Percentiles rank a stretch among this genome's conserved stretches.
phyloP scores from a whole-genome alignment of 2,113 vertebrate species.

The Craseonycteris thonglongyai region DNA sequence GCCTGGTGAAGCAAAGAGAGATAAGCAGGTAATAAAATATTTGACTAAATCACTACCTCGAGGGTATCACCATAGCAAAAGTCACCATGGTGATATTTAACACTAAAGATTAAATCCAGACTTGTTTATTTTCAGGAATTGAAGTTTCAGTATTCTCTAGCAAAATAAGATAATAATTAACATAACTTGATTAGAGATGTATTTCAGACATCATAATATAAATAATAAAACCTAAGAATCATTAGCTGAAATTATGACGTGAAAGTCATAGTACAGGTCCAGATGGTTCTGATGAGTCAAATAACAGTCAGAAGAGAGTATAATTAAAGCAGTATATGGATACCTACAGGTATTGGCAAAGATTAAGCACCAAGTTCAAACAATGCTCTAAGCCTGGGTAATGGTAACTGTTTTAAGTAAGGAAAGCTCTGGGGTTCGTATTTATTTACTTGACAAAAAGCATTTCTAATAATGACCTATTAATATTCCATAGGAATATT shows the following conservation, averaged over 20 bases:
- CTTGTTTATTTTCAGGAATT: background rate
- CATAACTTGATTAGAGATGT: background rate
- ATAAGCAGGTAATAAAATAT: constrained; percentile 50
- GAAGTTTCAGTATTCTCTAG: background rate
- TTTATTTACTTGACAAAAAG: background rate
- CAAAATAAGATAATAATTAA: background rate
- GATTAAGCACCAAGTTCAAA: background rate
- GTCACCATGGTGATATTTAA: background rate
- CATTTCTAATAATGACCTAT: background rate
- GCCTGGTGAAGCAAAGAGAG: constrained; percentile 39
- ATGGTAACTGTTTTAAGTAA: background rate
- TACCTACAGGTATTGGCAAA: background rate
- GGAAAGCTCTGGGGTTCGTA: background rate
- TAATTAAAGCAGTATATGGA: background rate
- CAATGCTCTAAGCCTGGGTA: background rate
- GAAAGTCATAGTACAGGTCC: background rate
- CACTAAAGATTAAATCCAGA: background rate
- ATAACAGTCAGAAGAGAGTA: background rate
- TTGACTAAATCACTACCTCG: background rate
- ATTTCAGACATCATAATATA: background rate
- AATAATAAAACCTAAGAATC: background rate
- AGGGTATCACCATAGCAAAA: background rate
- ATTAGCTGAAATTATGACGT: background rate
- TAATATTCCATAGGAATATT: background rate
- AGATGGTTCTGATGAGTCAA: constrained; percentile 3